phyloP scores from a whole-genome alignment of 64 coral and sea anemone genomes.

The Montipora cactus region DNA sequence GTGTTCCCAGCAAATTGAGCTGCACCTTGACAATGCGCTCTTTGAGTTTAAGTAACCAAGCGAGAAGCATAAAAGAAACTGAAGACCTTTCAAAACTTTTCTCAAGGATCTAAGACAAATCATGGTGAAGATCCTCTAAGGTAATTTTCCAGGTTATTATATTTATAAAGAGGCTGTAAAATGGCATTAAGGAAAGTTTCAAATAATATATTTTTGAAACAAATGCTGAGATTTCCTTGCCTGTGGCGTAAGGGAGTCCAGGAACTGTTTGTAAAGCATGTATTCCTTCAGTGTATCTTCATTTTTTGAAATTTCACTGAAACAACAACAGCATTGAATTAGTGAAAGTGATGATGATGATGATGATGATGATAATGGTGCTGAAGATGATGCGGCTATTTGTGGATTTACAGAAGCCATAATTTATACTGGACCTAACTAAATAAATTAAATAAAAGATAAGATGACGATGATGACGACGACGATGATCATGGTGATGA shows the following conservation, averaged over 20 bases:
- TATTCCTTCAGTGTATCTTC: constrained; percentile 98
- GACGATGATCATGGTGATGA: too few species aligned
- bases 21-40: not conserved
- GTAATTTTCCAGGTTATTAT: too few species aligned
- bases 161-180: not conserved
- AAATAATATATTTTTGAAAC: not conserved
- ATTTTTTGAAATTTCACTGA: constrained; percentile 99
- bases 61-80: not conserved
- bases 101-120: too few species aligned
- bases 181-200: not conserved
- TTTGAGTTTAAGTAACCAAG: not conserved
- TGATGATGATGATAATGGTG: too few species aligned
- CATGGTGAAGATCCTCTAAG: too few species aligned
- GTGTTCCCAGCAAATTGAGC: not conserved
- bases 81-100: too few species aligned
- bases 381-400: too few species aligned
- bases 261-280: constrained; percentile 91
- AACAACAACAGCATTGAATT: not conserved
- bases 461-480: too few species aligned
- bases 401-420: too few species aligned
- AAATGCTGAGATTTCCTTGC: constrained; percentile 23
- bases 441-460: too few species aligned
- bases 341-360: too few species aligned
- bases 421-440: too few species aligned
- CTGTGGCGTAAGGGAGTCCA: constrained; percentile 94